Evolutionary conservation across 2,888 invertebrate genomes (phyloP).

Genomic region (Apamea sordens): DNA sequence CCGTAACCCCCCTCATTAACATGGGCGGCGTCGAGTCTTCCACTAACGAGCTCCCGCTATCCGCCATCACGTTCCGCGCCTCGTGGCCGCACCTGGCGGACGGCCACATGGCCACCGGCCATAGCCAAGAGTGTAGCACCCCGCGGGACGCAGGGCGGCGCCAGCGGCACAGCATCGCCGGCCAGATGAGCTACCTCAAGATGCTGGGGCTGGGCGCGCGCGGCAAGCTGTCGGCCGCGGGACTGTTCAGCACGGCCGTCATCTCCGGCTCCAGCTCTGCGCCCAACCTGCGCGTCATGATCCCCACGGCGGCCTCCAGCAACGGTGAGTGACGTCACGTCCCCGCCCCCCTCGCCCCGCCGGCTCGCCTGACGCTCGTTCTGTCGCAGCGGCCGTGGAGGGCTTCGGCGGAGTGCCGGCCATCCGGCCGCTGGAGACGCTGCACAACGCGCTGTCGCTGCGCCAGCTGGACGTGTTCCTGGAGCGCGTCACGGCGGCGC

Average conservation of each 20-base stretch:
- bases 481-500: constrained; percentile 95
- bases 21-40: constrained; percentile 90
- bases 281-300: constrained; percentile 96
- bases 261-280: constrained; percentile 98
- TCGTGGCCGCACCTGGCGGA: constrained; percentile 71
- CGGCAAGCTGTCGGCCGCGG: constrained; percentile 93
- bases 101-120: constrained; percentile 38
- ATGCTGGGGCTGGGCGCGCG: constrained; percentile 94
- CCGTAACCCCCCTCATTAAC: constrained; percentile 82
- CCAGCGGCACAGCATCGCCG: constrained; percentile 98
- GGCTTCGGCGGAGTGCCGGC: constrained; percentile 98
- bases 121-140: constrained; percentile 72
- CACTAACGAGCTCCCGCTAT: constrained; percentile 93
- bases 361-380: constrained; percentile 18
- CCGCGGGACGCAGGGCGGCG: constrained; percentile 92
- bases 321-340: constrained; percentile 91
- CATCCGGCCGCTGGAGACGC: constrained; percentile 98
- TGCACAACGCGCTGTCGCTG: constrained; percentile 98
- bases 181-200: constrained; percentile 98
- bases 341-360: not conserved
- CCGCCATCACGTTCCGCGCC: constrained; percentile 88
- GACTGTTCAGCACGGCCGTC: constrained; percentile 98
- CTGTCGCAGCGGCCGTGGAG: constrained; percentile 91
- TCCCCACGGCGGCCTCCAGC: constrained; percentile 93
- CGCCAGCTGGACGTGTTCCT: constrained; percentile 97